Evolutionary conservation across 2,113 vertebrate genomes (phyloP).

Genomic region (Rhagologus leucostigma): DNA sequence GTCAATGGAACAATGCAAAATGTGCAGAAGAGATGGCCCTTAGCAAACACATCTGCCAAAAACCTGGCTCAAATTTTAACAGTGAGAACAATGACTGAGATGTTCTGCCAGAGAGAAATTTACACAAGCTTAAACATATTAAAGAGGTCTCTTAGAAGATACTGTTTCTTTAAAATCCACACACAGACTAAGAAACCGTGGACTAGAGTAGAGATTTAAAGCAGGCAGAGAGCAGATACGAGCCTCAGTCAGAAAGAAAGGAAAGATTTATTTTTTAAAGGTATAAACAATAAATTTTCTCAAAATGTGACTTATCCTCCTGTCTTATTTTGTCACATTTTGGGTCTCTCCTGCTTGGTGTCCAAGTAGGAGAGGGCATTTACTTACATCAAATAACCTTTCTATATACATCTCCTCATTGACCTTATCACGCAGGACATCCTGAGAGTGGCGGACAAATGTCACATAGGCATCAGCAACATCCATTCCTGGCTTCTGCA

Average conservation of each 20-base stretch:
- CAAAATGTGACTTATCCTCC: slow-evolving; percentile 99
- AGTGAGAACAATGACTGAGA: slow-evolving; percentile 56
- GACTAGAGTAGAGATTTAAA: slow-evolving; percentile 73
- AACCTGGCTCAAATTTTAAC: slow-evolving; percentile 34
- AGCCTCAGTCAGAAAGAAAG: slow-evolving; percentile 70
- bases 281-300: slow-evolving; percentile 75
- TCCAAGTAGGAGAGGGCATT: slow-evolving; percentile 94
- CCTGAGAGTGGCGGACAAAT: slow-evolving; percentile 98
- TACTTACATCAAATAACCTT: slow-evolving; percentile 99
- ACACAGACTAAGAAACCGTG: slow-evolving; percentile 80
- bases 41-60: background rate
- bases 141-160: slow-evolving; percentile 40
- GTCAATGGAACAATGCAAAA: background rate
- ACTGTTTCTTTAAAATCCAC: slow-evolving; percentile 30
- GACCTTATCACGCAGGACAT: slow-evolving; percentile 98
- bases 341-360: slow-evolving; percentile 89
- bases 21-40: background rate
- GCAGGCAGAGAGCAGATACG: slow-evolving; percentile 74
- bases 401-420: slow-evolving; percentile 99
- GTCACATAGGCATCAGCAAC: slow-evolving; percentile 97
- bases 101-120: slow-evolving; percentile 50
- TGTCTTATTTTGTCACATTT: slow-evolving; percentile 99
- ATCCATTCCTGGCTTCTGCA: slow-evolving; percentile 98
- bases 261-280: slow-evolving; percentile 62
- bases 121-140: slow-evolving; percentile 39